These are phyloP conservation scores for Decapterus maruadsi DNA, from an alignment of 2,797 vertebrate genomes.

Conservation along the genomic window DNA sequence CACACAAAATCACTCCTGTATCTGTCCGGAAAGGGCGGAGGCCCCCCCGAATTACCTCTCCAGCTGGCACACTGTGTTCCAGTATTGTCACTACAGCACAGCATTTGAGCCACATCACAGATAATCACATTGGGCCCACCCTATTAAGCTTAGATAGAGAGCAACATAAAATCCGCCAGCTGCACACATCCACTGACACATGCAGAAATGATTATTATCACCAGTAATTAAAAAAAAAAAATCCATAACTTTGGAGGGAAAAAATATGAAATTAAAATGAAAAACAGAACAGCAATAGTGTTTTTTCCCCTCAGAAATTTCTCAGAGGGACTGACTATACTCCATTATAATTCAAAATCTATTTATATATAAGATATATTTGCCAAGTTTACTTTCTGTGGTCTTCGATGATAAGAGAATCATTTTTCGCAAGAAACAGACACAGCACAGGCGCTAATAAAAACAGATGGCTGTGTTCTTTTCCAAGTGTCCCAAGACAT, in stretches of 20 bases:
- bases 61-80: constrained; percentile 78
- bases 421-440: background rate
- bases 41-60: constrained; percentile 70
- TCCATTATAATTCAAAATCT: background rate
- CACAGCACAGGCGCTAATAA: background rate
- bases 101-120: constrained; percentile 58
- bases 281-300: background rate
- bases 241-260: background rate
- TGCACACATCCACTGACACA: background rate
- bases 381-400: background rate
- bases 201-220: constrained; percentile 1
- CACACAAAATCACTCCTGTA: constrained; percentile 36
- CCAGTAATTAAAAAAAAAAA: too few relatives aligned
- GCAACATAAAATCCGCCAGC: constrained; percentile 41
- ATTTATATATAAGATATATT: background rate
- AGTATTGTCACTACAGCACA: constrained; percentile 63
- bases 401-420: background rate
- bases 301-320: background rate
- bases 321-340: background rate
- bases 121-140: constrained; percentile 69
- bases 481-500: background rate
- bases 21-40: constrained; percentile 57
- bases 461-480: background rate
- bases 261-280: background rate
- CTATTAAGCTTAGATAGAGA: constrained; percentile 48